phyloP scores from a whole-genome alignment of 1,140 invertebrate genomes.

The Musca domestica region DNA sequence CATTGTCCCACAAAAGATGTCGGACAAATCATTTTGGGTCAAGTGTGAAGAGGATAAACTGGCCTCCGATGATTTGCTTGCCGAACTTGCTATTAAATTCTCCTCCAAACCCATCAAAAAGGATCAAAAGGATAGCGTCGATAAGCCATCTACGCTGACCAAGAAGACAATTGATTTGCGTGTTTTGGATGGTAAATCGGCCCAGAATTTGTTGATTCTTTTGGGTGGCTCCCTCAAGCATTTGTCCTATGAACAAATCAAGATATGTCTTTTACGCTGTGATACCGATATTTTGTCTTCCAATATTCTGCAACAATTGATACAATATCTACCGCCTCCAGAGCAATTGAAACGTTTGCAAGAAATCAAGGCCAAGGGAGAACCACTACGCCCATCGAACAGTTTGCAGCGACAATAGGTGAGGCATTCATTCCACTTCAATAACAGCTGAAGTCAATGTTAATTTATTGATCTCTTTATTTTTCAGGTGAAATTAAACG shows the following conservation, averaged over 20 bases:
- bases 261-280: constrained; percentile 78
- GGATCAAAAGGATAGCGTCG: constrained; percentile 67
- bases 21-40: constrained; percentile 95
- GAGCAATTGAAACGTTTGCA: constrained; percentile 84
- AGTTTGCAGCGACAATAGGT: constrained; percentile 89
- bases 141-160: constrained; percentile 57
- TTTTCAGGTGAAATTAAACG: constrained; percentile 72
- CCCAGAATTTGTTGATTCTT: constrained; percentile 93
- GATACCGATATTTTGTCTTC: constrained; percentile 81
- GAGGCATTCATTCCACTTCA: constrained; percentile 1
- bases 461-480: not conserved
- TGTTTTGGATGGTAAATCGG: constrained; percentile 88
- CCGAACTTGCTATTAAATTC: constrained; percentile 80
- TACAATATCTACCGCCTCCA: constrained; percentile 84
- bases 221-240: constrained; percentile 87
- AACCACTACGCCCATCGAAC: constrained; percentile 89
- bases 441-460: too few species aligned
- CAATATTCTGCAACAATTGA: constrained; percentile 79
- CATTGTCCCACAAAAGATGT: constrained; percentile 79
- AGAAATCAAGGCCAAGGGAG: constrained; percentile 72
- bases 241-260: constrained; percentile 82
- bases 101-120: constrained; percentile 79
- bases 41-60: constrained; percentile 85
- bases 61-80: constrained; percentile 81
- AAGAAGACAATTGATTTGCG: constrained; percentile 91